Evolutionary conservation across 2,113 vertebrate species (phyloP).

Genomic region (Chloebia gouldiae): DNA sequence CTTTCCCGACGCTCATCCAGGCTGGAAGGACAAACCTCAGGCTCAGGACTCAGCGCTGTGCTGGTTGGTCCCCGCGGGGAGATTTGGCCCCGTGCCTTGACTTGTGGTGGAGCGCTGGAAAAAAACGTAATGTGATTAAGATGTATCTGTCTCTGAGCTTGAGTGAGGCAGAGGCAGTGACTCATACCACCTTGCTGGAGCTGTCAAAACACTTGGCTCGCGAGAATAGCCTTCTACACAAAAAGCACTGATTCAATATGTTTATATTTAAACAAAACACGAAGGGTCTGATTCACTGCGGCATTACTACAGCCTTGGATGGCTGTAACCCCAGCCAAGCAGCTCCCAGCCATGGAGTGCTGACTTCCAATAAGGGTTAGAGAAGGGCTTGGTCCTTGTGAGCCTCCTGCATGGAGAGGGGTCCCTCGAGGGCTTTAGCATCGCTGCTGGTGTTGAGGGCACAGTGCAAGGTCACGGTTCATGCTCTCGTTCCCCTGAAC

Average conservation of each 20-base stretch:
- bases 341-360: not conserved
- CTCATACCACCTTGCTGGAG: slow-evolving; percentile 57
- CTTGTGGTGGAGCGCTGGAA: slow-evolving; percentile 3
- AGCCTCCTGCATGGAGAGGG: not conserved
- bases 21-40: slow-evolving; percentile 22
- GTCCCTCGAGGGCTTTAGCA: not conserved
- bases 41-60: not conserved
- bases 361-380: not conserved
- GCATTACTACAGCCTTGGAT: slow-evolving; percentile 30
- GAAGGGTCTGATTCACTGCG: slow-evolving; percentile 46
- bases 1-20: not conserved
- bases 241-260: slow-evolving; percentile 55
- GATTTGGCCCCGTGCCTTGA: slow-evolving; percentile 24
- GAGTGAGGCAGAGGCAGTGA: slow-evolving; percentile 51
- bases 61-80: not conserved
- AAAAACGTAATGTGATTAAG: slow-evolving; percentile 49
- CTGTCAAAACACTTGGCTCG: slow-evolving; percentile 65
- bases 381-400: not conserved
- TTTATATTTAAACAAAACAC: slow-evolving; percentile 63
- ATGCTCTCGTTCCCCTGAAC: rapidly evolving
- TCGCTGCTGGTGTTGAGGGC: not conserved
- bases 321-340: not conserved
- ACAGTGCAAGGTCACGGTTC: not conserved
- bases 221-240: slow-evolving; percentile 45
- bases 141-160: slow-evolving; percentile 32